Percentiles rank a stretch among this genome's conserved stretches.
Evolutionary conservation across 2,113 vertebrate genomes (phyloP).

Genomic region (Thunnus thynnus): DNA sequence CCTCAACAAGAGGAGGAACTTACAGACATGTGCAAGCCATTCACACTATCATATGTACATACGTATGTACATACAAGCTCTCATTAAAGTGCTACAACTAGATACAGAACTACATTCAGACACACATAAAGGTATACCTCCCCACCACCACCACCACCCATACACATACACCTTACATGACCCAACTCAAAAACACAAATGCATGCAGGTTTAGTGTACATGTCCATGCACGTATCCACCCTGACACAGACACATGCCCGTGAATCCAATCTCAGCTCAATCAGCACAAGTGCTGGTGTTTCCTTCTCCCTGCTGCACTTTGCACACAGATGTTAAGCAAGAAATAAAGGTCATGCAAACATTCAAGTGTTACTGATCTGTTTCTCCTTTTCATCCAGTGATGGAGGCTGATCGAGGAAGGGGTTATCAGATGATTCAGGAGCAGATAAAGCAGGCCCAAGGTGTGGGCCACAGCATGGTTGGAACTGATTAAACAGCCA

Average conservation of each 20-base stretch:
- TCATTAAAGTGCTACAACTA: not conserved
- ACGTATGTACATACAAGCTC: not conserved
- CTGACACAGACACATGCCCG: too few relatives aligned
- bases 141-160: not conserved
- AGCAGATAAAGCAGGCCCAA: conserved; percentile 53
- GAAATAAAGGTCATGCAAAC: conserved; percentile 71
- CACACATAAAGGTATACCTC: too few relatives aligned
- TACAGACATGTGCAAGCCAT: not conserved
- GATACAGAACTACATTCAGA: not conserved
- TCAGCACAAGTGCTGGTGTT: conserved; percentile 66
- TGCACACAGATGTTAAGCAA: conserved; percentile 72
- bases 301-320: conserved; percentile 39
- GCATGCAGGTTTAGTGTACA: not conserved
- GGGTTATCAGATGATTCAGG: conserved; percentile 75
- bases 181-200: not conserved
- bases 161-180: conserved; percentile 1
- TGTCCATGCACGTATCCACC: too few relatives aligned
- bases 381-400: conserved; percentile 76
- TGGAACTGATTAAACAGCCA: conserved; percentile 79
- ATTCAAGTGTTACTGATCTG: conserved; percentile 79
- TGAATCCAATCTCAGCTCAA: conserved; percentile 71
- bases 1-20: too few relatives aligned
- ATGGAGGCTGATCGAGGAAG: conserved; percentile 75
- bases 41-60: not conserved
- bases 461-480: conserved; percentile 65